Conservation (phyloP, 2,113 vertebrate genomes). For the Ameiurus melas region DNA sequence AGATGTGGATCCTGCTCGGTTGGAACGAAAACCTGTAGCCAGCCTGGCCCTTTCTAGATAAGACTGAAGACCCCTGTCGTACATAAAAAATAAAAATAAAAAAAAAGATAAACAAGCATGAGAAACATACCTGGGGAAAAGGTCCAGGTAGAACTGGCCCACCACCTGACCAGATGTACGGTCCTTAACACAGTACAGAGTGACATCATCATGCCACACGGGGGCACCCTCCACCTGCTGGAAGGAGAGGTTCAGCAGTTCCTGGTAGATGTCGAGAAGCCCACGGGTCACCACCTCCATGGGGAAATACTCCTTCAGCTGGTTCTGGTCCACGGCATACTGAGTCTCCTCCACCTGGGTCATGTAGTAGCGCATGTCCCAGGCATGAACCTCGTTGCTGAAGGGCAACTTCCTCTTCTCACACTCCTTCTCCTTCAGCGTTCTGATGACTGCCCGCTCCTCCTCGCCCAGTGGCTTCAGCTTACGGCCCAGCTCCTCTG, state of each 20-base stretch:
- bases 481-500: constrained; percentile 87
- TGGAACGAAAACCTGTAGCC: neutral
- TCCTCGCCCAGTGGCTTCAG: constrained; percentile 88
- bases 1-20: neutral
- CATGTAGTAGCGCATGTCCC: constrained; percentile 98
- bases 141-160: constrained; percentile 95
- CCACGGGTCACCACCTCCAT: constrained; percentile 93
- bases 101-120: neutral
- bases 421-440: constrained; percentile 89
- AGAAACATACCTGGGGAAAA: constrained; percentile 82
- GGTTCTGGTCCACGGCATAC: constrained; percentile 93
- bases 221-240: constrained; percentile 75
- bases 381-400: constrained; percentile 81
- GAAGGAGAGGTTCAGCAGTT: constrained; percentile 88
- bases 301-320: constrained; percentile 95
- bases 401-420: constrained; percentile 76
- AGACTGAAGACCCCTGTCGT: neutral
- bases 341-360: constrained; percentile 96
- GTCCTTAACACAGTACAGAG: constrained; percentile 84
- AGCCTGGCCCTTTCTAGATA: neutral
- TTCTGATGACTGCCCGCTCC: constrained; percentile 81
- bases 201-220: constrained; percentile 92
- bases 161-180: constrained; percentile 69
- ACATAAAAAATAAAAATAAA: neutral
- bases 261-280: constrained; percentile 93